Percentiles rank a stretch among this genome's conserved stretches.
phyloP scores from a whole-genome alignment of 2,797 vertebrate species.

The Thunnus albacares region DNA sequence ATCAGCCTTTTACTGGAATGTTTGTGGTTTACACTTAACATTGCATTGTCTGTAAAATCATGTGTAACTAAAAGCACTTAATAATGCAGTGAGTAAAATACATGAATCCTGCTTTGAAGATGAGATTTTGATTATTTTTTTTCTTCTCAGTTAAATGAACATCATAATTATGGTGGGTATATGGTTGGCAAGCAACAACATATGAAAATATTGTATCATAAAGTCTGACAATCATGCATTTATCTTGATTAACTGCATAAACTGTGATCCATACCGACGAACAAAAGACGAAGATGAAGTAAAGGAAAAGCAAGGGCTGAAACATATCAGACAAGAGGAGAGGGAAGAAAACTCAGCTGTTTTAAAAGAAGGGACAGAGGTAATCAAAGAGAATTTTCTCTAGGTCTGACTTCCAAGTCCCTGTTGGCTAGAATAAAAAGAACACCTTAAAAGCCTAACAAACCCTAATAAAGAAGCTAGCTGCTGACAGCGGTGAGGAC shows the following conservation, averaged over 20 bases:
- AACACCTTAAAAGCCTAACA: conserved; percentile 34
- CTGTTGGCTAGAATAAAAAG: conserved; percentile 31
- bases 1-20: too few relatives aligned
- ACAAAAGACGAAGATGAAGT: conserved; percentile 1
- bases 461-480: conserved; percentile 46
- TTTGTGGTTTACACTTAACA: too few relatives aligned
- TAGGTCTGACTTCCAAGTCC: conserved; percentile 3
- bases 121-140: too few relatives aligned
- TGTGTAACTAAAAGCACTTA: too few relatives aligned
- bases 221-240: conserved; percentile 9
- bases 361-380: conserved; percentile 13
- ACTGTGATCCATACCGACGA: conserved; percentile 14
- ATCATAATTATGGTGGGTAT: neutral
- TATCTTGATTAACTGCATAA: neutral
- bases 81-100: too few relatives aligned
- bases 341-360: neutral
- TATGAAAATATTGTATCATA: neutral
- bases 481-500: conserved; percentile 41
- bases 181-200: too few relatives aligned
- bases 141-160: too few relatives aligned
- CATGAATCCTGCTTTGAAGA: too few relatives aligned
- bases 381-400: conserved; percentile 25
- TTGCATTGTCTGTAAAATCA: too few relatives aligned
- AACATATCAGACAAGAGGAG: conserved; percentile 4
- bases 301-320: conserved; percentile 15